Conservation (phyloP, 2,888 invertebrate genomes). For the Protonemura montana region DNA sequence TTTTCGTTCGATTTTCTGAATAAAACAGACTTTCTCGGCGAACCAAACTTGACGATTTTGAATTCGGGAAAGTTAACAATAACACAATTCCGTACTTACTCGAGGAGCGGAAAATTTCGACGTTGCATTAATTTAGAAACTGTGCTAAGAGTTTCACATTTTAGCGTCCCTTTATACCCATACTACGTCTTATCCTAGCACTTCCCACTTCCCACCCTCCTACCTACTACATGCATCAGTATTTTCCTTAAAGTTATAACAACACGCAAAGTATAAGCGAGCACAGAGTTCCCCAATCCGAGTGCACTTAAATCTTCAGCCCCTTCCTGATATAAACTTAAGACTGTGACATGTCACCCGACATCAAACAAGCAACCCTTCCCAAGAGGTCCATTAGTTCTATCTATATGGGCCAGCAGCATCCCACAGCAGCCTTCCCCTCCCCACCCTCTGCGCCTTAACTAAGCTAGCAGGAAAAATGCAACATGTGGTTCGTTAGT, state of each 20-base stretch:
- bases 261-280: conserved; percentile 48
- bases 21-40: too few relatives aligned
- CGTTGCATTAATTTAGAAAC: too few relatives aligned
- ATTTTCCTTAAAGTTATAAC: conserved; percentile 54
- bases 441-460: background rate
- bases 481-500: conserved; percentile 34
- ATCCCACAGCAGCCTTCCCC: background rate
- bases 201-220: background rate
- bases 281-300: background rate
- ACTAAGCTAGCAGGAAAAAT: conserved; percentile 21
- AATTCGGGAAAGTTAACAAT: too few relatives aligned
- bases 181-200: background rate
- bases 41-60: too few relatives aligned
- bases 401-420: conserved; percentile 25
- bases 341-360: conserved; percentile 10
- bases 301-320: background rate
- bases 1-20: too few relatives aligned
- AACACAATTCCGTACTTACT: too few relatives aligned
- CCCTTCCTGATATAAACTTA: background rate
- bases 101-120: too few relatives aligned
- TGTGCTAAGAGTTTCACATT: background rate
- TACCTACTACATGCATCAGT: background rate
- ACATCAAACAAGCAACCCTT: conserved; percentile 28
- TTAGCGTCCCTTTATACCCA: background rate
- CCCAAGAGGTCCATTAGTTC: conserved; percentile 39